Percentiles rank a stretch among this genome's conserved stretches.
phyloP scores from a whole-genome alignment of 2,113 vertebrate species.

The Crotalus horridus region DNA sequence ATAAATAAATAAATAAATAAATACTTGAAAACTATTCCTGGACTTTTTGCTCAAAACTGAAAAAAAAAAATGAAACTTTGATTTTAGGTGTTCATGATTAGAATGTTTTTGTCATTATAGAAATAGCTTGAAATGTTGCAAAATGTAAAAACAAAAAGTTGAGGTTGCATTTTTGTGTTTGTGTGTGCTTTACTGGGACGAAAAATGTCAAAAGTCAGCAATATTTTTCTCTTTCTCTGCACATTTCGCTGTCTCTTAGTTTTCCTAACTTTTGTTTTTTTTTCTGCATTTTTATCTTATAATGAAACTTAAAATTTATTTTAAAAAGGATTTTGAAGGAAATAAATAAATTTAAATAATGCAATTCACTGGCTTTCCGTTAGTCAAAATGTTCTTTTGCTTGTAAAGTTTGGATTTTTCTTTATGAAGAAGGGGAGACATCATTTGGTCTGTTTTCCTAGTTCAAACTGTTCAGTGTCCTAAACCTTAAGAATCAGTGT shows the following conservation, averaged over 20 bases:
- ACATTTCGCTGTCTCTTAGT: neutral
- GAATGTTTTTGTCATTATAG: neutral
- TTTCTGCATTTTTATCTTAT: neutral
- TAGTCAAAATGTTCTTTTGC: neutral
- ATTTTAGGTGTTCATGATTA: neutral
- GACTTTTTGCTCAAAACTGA: neutral
- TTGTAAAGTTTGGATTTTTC: neutral
- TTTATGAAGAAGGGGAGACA: neutral
- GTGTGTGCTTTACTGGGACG: neutral
- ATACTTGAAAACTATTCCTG: neutral
- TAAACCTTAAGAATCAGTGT: neutral
- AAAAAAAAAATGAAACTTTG: neutral
- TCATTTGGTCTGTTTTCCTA: neutral
- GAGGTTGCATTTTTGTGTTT: neutral
- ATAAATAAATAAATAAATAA: too few relatives aligned
- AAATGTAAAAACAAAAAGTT: neutral
- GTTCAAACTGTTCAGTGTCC: neutral
- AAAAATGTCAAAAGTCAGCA: neutral
- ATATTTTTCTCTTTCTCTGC: neutral
- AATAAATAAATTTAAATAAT: neutral
- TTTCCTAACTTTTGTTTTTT: neutral
- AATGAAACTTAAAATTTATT: neutral
- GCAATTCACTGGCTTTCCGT: neutral
- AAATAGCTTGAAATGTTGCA: neutral
- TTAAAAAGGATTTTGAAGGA: neutral